Conservation (phyloP, 2,113 vertebrate genomes). For the Gnathonemus echidnorhynchus region DNA sequence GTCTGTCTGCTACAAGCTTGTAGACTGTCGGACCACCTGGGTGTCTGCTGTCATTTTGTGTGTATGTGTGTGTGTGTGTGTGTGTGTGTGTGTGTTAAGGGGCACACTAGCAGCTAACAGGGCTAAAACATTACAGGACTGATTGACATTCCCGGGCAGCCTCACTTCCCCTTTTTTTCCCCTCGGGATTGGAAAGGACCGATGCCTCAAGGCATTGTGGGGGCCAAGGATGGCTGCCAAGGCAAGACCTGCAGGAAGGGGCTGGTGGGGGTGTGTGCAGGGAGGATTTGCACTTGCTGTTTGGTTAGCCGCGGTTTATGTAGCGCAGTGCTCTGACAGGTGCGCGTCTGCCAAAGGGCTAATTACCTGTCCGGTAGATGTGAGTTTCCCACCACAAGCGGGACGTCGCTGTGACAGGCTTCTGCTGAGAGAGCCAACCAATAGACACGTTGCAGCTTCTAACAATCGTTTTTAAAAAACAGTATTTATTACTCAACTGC, state of each 20-base stretch:
- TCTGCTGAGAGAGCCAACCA: neutral
- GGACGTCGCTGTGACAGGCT: neutral
- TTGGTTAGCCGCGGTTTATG: constrained; percentile 23
- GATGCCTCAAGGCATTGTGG: constrained; percentile 32
- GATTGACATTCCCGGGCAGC: constrained; percentile 37
- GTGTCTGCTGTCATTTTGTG: neutral
- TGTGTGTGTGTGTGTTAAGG: neutral
- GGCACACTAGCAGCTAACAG: neutral
- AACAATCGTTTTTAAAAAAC: neutral
- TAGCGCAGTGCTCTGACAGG: neutral
- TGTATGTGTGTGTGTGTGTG: neutral
- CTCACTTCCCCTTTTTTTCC: constrained; percentile 2
- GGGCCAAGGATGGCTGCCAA: constrained; percentile 36
- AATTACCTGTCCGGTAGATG: constrained; percentile 23
- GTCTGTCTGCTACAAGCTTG: neutral
- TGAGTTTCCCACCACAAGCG: neutral
- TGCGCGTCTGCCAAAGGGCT: neutral
- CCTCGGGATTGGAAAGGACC: constrained; percentile 23
- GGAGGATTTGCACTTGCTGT: constrained; percentile 25
- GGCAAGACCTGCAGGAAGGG: constrained; percentile 20
- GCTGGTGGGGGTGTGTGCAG: neutral
- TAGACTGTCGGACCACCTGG: neutral
- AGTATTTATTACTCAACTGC: neutral
- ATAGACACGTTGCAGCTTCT: neutral
- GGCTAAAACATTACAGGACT: constrained; percentile 28